These are phyloP conservation scores for Pectinophora gossypiella DNA, from an alignment of 1,140 invertebrate genomes.

Conservation along the genomic window DNA sequence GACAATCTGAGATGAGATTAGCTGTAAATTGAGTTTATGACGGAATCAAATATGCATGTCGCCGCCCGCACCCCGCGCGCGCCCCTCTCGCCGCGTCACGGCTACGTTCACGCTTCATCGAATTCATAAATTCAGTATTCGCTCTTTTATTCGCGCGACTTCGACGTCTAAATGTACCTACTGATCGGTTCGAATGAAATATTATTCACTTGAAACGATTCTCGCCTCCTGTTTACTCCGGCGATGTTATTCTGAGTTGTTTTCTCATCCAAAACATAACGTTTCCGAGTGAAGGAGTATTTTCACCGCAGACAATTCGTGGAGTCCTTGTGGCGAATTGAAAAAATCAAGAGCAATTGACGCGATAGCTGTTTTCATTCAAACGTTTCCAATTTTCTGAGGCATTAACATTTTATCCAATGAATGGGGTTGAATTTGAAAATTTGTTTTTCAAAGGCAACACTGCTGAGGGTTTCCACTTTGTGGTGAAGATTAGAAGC, in stretches of 20 bases:
- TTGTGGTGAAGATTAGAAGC: not conserved
- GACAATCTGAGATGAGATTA: slow-evolving; percentile 71
- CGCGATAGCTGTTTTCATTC: slow-evolving; percentile 2
- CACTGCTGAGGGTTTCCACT: not conserved
- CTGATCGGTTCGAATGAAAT: slow-evolving; percentile 38
- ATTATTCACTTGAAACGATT: slow-evolving; percentile 26
- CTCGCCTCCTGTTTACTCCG: not conserved
- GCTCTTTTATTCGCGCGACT: slow-evolving; percentile 42
- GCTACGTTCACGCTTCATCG: slow-evolving; percentile 45
- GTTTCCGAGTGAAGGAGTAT: not conserved
- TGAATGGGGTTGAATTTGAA: slow-evolving; percentile 3
- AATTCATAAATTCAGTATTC: slow-evolving; percentile 45
- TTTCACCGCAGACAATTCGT: not conserved
- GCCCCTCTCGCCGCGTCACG: slow-evolving; percentile 13
- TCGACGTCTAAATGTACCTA: slow-evolving; percentile 35
- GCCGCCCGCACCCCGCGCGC: slow-evolving; percentile 18
- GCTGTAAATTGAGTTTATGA: slow-evolving; percentile 73
- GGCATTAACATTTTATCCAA: not conserved
- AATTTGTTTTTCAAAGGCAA: not conserved
- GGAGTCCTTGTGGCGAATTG: not conserved
- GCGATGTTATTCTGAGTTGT: not conserved
- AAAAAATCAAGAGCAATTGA: slow-evolving; percentile 5
- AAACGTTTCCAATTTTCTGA: slow-evolving; percentile 1
- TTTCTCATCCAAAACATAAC: not conserved
- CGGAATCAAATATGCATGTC: slow-evolving; percentile 67